Conservation (phyloP, 2,797 vertebrate species). For the Meriones psammophilus region DNA sequence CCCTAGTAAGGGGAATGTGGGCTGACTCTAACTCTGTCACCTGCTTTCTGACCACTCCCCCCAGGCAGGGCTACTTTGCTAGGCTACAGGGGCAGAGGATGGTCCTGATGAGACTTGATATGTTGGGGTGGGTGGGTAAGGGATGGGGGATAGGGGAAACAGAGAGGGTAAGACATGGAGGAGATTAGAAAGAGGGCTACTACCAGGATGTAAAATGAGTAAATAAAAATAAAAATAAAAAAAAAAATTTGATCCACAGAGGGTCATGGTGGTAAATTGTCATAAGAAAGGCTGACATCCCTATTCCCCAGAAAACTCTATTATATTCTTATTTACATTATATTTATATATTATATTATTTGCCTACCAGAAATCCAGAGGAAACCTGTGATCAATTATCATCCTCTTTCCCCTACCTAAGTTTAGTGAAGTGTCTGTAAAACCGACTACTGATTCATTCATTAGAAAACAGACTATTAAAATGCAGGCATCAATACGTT, state of each 20-base stretch:
- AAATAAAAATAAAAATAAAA: too few species aligned
- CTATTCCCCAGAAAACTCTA: neutral
- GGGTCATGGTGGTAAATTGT: conserved; percentile 15
- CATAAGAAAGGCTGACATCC: neutral
- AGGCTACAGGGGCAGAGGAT: too few species aligned
- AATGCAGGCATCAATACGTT: conserved; percentile 81
- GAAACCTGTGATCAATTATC: conserved; percentile 72
- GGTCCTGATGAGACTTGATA: too few species aligned
- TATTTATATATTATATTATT: neutral
- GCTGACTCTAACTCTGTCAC: too few species aligned
- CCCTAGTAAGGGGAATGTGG: too few species aligned
- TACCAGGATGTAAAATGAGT: too few species aligned
- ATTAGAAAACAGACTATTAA: conserved; percentile 83
- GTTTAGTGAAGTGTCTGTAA: conserved; percentile 48
- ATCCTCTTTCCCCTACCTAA: conserved; percentile 68
- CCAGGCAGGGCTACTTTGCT: too few species aligned
- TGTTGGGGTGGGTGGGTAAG: too few species aligned
- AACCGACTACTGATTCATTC: conserved; percentile 57
- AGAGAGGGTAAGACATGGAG: too few species aligned
- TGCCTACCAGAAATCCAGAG: conserved; percentile 64
- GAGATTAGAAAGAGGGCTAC: too few species aligned
- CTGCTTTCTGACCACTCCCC: too few species aligned
- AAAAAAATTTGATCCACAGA: neutral
- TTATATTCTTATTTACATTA: conserved; percentile 38
- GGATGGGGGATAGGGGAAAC: too few species aligned